Base-by-base conservation (phyloP, 2,113 vertebrate species). In the Alectura lathami region DNA sequence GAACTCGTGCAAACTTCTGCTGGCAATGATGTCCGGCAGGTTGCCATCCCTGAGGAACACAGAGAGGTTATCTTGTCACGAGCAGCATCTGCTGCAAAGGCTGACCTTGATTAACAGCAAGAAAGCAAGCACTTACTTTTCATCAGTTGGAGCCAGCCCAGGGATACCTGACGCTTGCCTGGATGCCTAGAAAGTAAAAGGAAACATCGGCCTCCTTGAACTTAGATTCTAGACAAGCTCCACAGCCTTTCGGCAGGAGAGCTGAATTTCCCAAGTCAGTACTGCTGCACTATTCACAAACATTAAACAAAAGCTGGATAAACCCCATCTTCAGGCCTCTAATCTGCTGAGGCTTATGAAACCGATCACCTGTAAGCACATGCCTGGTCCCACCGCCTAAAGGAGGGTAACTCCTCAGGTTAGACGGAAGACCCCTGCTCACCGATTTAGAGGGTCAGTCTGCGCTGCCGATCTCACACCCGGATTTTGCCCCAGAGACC, bases 1-100 rank as follows among this genome's bases (percentile, higher is more conserved):
- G 96, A 99, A 99, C 94, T 99, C 98, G 3, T 99, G 99, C 68
- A 99, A 96, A 91, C 99, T 99, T 90, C 98, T 98, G 87, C 94
- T 98, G 94, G 95, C 98, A 66, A 99, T 96, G 20, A 99, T 99
- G 77, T 99, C 99, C 83, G 99, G 99, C 74, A 99, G 97, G 96
- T 99, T 99, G 29, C 99, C 99, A 93, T 99, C 99, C 96, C 99
- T 99, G 94, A 87, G 88, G 83, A 88, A 86, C 48, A 97, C 16
- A 42, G 69, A 72, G 29, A 48, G 21, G 26, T 5, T 32, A 42
- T 34, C 3, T 30, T 20, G 24, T 86, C 67, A 93, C 2, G 51
- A 57, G 82, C 34, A 54, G 76, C 57, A 90, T 9, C 15, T 72
- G 47, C 30, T 66, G 27, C 21, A 68, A 69, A n/a, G 30, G 13